These are phyloP conservation scores for Hydra vulgaris DNA, from an alignment of 30 jellyfish, hydroid and myxozoan genomes.

Conservation along the genomic window DNA sequence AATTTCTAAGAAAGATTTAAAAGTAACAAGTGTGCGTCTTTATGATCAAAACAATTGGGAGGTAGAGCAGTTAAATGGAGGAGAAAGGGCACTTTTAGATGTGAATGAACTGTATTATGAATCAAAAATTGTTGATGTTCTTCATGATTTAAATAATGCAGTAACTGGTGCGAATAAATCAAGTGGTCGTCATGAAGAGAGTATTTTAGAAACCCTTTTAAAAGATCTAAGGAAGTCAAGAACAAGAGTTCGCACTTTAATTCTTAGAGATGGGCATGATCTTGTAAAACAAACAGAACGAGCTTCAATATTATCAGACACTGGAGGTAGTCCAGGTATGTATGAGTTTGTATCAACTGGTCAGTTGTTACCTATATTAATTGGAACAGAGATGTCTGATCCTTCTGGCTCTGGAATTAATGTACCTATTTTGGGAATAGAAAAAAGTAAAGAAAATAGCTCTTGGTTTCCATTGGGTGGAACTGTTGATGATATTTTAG, in stretches of 20 bases:
- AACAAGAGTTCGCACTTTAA: conserved; percentile 47
- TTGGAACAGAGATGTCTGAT: conserved; percentile 82
- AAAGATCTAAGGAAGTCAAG: conserved; percentile 67
- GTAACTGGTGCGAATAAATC: conserved; percentile 56
- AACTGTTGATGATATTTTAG: conserved; percentile 83
- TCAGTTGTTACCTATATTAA: conserved; percentile 74
- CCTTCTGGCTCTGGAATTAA: conserved; percentile 92
- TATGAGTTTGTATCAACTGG: conserved; percentile 80
- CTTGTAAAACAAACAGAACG: conserved; percentile 45
- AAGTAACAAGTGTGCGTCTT: conserved; percentile 79
- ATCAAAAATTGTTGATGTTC: conserved; percentile 58
- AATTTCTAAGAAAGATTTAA: conserved; percentile 46
- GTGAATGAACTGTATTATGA: conserved; percentile 85
- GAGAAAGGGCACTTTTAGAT: conserved; percentile 75
- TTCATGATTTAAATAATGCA: conserved; percentile 65
- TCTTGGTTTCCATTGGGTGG: conserved; percentile 91
- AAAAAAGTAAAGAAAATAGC: conserved; percentile 39
- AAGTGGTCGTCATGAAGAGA: conserved; percentile 91
- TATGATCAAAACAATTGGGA: conserved; percentile 28
- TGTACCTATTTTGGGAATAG: conserved; percentile 92
- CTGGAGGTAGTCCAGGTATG: conserved; percentile 97
- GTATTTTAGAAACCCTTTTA: conserved; percentile 48
- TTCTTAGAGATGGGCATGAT: conserved; percentile 56
- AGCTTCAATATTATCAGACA: conserved; percentile 49
- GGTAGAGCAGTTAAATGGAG: conserved; percentile 75